These are phyloP conservation scores for Synanthedon formicaeformis DNA, from an alignment of 2,888 invertebrate species.

Conservation along the genomic window DNA sequence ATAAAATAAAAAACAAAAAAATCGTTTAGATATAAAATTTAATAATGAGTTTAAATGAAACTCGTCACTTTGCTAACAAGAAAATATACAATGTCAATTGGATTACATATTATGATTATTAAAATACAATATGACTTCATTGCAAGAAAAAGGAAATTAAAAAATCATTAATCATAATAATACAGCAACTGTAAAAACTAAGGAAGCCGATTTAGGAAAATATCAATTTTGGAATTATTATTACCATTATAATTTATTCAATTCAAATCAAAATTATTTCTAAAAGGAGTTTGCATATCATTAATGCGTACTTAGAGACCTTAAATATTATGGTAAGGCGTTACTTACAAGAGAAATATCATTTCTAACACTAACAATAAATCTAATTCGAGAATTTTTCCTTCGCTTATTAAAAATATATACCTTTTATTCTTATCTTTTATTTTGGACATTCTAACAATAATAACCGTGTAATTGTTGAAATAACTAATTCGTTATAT, in stretches of 20 bases:
- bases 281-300: neutral
- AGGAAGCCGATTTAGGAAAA: slow-evolving; percentile 38
- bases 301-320: neutral
- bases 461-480: too few relatives aligned
- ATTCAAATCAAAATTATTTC: neutral
- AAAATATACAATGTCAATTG: slow-evolving; percentile 46
- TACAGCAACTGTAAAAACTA: slow-evolving; percentile 7
- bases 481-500: too few relatives aligned
- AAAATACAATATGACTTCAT: neutral
- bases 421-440: neutral
- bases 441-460: too few relatives aligned
- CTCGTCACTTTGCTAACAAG: slow-evolving; percentile 51
- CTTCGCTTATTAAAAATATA: neutral
- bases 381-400: neutral
- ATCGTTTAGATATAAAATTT: slow-evolving; percentile 46
- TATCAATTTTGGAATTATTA: slow-evolving; percentile 14
- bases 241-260: neutral
- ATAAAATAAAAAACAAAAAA: slow-evolving; percentile 15
- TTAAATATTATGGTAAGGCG: slow-evolving; percentile 38
- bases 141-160: neutral
- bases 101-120: neutral
- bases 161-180: neutral
- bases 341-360: slow-evolving; percentile 19
- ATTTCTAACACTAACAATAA: neutral
- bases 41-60: slow-evolving; percentile 52